Percentiles rank a stretch among this genome's conserved stretches.
Evolutionary conservation across 2,113 vertebrate genomes (phyloP).

Genomic region (Antechinus flavipes): DNA sequence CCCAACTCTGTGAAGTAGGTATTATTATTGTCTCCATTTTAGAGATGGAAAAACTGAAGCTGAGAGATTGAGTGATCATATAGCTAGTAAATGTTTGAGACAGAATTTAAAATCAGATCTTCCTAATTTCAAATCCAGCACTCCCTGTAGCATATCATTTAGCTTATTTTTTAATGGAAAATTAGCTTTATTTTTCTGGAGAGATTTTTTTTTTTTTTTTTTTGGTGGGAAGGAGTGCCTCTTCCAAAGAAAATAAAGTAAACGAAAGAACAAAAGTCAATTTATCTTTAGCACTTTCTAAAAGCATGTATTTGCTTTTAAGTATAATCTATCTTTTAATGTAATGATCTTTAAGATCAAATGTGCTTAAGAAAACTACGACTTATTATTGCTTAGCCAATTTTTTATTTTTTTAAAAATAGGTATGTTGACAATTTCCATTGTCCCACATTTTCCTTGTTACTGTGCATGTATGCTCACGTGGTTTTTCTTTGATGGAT

Average conservation of each 20-base stretch:
- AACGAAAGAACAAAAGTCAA: not conserved
- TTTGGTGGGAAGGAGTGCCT: not conserved
- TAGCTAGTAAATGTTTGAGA: not conserved
- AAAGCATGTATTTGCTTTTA: slow-evolving; percentile 11
- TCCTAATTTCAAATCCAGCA: not conserved
- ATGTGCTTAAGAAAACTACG: not conserved
- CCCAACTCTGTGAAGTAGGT: not conserved
- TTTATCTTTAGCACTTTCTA: slow-evolving; percentile 11
- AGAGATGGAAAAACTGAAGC: not conserved
- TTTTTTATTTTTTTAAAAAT: not conserved
- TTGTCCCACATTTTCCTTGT: not conserved
- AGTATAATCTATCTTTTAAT: slow-evolving; percentile 26
- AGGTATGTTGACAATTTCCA: not conserved
- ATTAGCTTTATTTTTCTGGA: not conserved
- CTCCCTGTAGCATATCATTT: not conserved
- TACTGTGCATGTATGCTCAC: not conserved
- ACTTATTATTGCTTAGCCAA: not conserved
- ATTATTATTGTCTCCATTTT: not conserved
- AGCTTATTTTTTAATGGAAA: not conserved
- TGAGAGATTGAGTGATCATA: not conserved
- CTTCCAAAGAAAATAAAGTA: slow-evolving; percentile 1
- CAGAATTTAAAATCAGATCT: not conserved
- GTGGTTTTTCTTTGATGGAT: not conserved
- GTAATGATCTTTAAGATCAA: not conserved
- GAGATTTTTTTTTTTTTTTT: slow-evolving; percentile 7